Conservation (phyloP, 1,140 invertebrate species). For the Dinoponera quadriceps region DNA sequence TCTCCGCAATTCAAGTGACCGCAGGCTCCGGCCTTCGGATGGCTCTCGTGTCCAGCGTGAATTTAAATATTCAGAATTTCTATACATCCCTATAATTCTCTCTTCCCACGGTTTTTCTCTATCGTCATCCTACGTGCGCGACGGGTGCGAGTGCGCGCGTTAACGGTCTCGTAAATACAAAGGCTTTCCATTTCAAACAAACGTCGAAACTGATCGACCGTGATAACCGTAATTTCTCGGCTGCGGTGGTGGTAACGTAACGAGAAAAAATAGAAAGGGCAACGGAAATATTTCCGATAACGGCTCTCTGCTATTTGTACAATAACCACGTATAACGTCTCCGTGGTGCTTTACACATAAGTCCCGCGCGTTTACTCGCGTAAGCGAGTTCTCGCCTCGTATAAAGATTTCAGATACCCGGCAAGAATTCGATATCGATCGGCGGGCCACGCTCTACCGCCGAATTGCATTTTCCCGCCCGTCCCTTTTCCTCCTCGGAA, state of each 20-base stretch:
- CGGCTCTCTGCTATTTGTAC: conserved; percentile 20
- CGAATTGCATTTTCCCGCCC: conserved; percentile 21
- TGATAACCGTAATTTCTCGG: not conserved
- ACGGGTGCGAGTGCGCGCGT: no score
- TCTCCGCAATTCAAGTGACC: conserved; percentile 9
- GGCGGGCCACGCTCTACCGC: conserved; percentile 11
- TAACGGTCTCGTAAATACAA: not conserved
- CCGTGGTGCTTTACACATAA: not conserved
- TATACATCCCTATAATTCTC: no score
- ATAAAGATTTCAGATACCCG: conserved; percentile 43
- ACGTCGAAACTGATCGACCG: not conserved
- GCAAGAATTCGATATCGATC: conserved; percentile 44
- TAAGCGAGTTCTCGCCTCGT: not conserved
- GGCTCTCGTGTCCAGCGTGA: not conserved
- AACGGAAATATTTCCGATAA: conserved; percentile 3
- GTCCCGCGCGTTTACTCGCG: not conserved
- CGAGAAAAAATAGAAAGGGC: not conserved
- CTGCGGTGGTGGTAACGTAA: not conserved
- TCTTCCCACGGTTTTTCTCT: no score
- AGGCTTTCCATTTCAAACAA: not conserved
- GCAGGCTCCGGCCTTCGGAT: conserved; percentile 38
- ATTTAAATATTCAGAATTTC: conserved; percentile 39
- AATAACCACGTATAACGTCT: not conserved
- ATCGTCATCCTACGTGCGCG: no score
- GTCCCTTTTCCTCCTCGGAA: conserved; percentile 32